A percentile compares a stretch with the other conserved stretches of the same genome.
Conservation (phyloP, 2,113 vertebrate genomes). For the Mirounga angustirostris region DNA sequence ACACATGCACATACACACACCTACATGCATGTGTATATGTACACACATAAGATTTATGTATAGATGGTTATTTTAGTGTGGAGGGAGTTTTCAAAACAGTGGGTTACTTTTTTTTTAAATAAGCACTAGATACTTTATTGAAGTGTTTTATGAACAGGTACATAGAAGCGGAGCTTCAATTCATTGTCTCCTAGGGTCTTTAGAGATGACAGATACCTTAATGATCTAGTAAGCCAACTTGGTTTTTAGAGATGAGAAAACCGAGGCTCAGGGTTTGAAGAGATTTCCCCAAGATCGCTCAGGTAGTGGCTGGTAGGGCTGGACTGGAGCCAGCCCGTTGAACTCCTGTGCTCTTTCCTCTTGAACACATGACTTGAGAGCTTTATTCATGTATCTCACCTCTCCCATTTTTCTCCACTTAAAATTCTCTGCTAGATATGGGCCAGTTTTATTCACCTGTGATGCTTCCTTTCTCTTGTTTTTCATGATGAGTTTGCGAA, state of each 20-base stretch:
- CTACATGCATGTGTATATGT: not conserved
- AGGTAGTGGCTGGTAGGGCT: not conserved
- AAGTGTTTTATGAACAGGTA: conserved; percentile 55
- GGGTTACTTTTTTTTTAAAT: not conserved
- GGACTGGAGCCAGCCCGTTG: not conserved
- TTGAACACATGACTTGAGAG: conserved; percentile 49
- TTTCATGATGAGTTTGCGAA: conserved; percentile 27
- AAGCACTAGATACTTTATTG: conserved; percentile 50
- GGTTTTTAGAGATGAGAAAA: not conserved
- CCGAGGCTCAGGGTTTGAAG: not conserved
- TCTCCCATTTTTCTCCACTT: not conserved
- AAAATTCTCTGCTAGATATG: conserved; percentile 19
- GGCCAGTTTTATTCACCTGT: conserved; percentile 5
- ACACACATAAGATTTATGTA: not conserved
- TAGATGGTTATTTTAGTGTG: conserved; percentile 69
- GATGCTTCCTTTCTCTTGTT: conserved; percentile 36
- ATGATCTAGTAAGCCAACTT: not conserved
- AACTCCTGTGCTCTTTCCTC: conserved; percentile 39
- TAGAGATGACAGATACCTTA: not conserved
- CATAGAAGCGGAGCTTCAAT: not conserved
- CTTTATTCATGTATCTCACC: not conserved
- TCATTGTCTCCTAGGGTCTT: not conserved
- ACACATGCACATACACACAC: not conserved
- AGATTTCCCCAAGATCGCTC: not conserved
- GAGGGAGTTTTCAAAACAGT: conserved; percentile 74